Percentiles rank a stretch among this genome's conserved stretches.
Evolutionary conservation across 2,888 invertebrate genomes (phyloP).

Genomic region (Oxystoma pomonae): DNA sequence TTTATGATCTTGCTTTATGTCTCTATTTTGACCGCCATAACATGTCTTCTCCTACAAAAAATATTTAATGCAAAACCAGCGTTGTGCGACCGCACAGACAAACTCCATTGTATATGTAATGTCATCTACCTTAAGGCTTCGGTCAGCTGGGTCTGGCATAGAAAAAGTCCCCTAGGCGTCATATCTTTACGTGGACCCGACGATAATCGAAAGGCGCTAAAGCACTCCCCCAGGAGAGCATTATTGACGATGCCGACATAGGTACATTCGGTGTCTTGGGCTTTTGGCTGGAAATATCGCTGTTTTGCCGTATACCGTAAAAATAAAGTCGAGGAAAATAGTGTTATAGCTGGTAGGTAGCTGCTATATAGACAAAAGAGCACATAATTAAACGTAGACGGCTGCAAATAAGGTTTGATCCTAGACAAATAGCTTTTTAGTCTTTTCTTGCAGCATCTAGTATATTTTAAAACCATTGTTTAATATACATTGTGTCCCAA

Average conservation of each 20-base stretch:
- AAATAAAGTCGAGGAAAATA: not conserved
- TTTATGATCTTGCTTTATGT: too few relatives aligned
- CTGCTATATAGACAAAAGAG: too few relatives aligned
- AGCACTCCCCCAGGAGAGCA: conserved; percentile 9
- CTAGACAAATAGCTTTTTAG: too few relatives aligned
- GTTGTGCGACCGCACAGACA: not conserved
- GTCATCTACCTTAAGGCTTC: not conserved
- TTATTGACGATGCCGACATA: conserved; percentile 1
- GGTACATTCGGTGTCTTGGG: not conserved
- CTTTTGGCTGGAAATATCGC: not conserved
- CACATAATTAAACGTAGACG: too few relatives aligned
- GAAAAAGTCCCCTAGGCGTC: conserved; percentile 9
- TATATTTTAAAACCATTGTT: too few relatives aligned
- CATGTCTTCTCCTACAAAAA: too few relatives aligned
- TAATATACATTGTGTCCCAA: too few relatives aligned
- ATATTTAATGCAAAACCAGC: not conserved
- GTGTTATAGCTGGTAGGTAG: not conserved
- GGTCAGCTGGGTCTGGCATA: not conserved
- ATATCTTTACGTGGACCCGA: conserved; percentile 10
- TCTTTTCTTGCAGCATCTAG: too few relatives aligned
- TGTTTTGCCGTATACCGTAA: not conserved
- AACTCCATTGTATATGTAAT: not conserved
- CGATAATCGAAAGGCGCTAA: conserved; percentile 13
- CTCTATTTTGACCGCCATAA: too few relatives aligned
- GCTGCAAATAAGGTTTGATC: too few relatives aligned